These are phyloP conservation scores for Enhydra lutris DNA, from an alignment of 2,113 vertebrate genomes.

Conservation along the genomic window DNA sequence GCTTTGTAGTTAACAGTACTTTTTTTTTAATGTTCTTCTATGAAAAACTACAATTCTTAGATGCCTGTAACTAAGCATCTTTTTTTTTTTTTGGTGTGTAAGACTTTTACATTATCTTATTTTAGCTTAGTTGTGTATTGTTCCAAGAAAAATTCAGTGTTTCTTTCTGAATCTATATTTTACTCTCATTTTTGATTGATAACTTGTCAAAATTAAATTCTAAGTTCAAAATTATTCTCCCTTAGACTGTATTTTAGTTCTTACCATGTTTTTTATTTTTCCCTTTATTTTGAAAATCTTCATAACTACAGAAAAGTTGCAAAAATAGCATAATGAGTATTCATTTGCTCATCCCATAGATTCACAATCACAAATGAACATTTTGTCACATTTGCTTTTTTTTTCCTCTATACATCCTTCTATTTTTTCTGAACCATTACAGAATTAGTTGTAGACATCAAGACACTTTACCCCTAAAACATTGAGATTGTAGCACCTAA, in stretches of 20 bases:
- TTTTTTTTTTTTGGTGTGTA: background rate
- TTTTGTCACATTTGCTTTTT: background rate
- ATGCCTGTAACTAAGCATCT: background rate
- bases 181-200: background rate
- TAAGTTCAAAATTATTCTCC: background rate
- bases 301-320: background rate
- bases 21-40: background rate
- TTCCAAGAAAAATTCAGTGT: background rate
- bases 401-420: background rate
- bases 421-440: background rate
- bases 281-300: background rate
- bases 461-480: background rate
- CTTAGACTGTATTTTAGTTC: background rate
- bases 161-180: background rate
- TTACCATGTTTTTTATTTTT: background rate
- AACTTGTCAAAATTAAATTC: background rate
- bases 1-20: background rate
- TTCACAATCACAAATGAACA: background rate
- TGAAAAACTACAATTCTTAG: background rate
- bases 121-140: background rate
- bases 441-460: background rate
- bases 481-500: background rate
- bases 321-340: background rate
- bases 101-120: background rate
- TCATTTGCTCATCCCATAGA: background rate